These are phyloP conservation scores for Ispidina picta DNA, from an alignment of 2,797 vertebrate species.

Conservation along the genomic window DNA sequence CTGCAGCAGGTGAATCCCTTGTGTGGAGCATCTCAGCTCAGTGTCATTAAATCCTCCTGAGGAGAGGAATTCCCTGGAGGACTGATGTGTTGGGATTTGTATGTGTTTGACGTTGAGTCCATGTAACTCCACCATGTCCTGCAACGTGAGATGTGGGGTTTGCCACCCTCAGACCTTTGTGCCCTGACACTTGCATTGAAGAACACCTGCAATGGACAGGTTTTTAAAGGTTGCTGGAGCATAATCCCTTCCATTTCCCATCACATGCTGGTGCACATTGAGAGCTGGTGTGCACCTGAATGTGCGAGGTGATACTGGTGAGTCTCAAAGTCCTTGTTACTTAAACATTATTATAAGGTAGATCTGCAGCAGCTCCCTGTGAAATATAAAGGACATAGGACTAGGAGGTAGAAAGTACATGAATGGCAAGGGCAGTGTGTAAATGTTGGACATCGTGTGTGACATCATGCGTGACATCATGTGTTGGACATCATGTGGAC, in stretches of 20 bases:
- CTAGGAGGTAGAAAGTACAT: no score
- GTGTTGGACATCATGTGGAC: no score
- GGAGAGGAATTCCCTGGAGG: not conserved
- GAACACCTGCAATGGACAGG: not conserved
- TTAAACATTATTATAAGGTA: not conserved
- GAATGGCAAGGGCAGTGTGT: not conserved
- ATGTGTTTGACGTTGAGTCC: no score
- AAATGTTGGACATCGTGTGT: not conserved
- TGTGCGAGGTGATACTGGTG: accelerated
- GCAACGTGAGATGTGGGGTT: not conserved
- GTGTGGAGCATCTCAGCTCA: not conserved
- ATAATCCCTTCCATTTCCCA: accelerated
- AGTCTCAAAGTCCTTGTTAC: not conserved
- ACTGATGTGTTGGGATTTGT: not conserved
- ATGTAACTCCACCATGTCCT: accelerated
- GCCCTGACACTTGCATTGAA: not conserved
- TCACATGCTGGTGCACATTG: accelerated
- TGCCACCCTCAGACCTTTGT: not conserved
- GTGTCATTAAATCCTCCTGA: not conserved
- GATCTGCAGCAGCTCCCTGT: not conserved
- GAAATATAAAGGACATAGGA: not conserved
- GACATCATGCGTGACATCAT: not conserved
- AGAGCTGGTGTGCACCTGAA: not conserved
- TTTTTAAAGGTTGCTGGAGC: not conserved
- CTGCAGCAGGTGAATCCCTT: not conserved